phyloP scores from a whole-genome alignment of 2,113 vertebrate genomes.

The Hydrochoerus hydrochaeris region DNA sequence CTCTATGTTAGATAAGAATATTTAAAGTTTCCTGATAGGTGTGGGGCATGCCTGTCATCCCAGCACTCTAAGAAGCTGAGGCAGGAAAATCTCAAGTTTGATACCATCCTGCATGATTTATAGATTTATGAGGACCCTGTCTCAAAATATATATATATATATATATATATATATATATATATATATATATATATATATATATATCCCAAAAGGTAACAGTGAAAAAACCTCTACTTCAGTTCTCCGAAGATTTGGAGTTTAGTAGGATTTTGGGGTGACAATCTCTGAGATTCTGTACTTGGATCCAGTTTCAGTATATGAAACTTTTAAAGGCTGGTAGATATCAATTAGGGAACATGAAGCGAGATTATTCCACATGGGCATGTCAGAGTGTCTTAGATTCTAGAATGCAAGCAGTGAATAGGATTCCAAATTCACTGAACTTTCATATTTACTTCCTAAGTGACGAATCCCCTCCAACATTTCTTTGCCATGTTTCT shows the following conservation, averaged over 20 bases:
- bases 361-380: background rate
- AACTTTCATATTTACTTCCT: background rate
- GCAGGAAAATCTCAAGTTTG: background rate
- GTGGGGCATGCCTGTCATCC: too few relatives aligned
- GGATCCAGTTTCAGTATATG: too few relatives aligned
- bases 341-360: too few relatives aligned
- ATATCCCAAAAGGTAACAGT: background rate
- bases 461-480: fast-evolving
- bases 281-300: background rate
- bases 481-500: background rate
- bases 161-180: too few relatives aligned
- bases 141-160: background rate
- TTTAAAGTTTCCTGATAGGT: background rate
- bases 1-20: background rate
- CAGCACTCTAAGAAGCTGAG: background rate
- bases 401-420: too few relatives aligned
- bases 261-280: fast-evolving
- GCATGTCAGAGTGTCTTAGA: background rate
- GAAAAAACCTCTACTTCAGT: background rate
- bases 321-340: background rate
- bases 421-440: fast-evolving
- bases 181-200: too few relatives aligned
- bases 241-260: background rate
- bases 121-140: background rate
- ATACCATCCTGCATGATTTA: background rate